Conservation (phyloP, 1,140 invertebrate genomes). For the Drosophila subpulchrella region DNA sequence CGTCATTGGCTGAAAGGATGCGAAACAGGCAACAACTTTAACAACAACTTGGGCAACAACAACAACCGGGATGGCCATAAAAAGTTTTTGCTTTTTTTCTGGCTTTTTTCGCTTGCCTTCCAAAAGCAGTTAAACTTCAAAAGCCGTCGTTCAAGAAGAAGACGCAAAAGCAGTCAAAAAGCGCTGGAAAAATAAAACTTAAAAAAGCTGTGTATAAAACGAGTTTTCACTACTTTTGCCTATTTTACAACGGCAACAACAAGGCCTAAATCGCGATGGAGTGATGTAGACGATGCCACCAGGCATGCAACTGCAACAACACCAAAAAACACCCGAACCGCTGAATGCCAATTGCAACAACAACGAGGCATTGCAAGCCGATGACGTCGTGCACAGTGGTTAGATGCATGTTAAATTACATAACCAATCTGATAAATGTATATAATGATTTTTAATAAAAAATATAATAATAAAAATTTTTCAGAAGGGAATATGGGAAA, state of each 20-base stretch:
- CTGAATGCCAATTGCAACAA: slow-evolving; percentile 16
- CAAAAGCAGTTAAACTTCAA: slow-evolving; percentile 81
- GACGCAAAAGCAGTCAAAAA: slow-evolving; percentile 11
- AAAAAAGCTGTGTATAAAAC: slow-evolving; percentile 54
- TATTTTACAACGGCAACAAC: slow-evolving; percentile 66
- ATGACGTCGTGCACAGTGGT: slow-evolving; percentile 70
- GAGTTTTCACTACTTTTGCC: slow-evolving; percentile 81
- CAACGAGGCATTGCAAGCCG: slow-evolving; percentile 33
- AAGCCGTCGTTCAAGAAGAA: slow-evolving; percentile 48
- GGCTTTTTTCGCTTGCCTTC: slow-evolving; percentile 45
- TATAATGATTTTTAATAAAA: not conserved
- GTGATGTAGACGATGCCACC: slow-evolving; percentile 29
- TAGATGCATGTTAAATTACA: not conserved
- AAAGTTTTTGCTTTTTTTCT: slow-evolving; percentile 25
- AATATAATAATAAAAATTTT: too few species aligned
- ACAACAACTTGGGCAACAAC: slow-evolving; percentile 27
- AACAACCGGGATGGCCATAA: slow-evolving; percentile 47
- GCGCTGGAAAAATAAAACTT: slow-evolving; percentile 2
- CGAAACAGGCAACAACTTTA: slow-evolving; percentile 41
- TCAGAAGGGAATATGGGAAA: too few species aligned
- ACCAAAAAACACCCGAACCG: slow-evolving; percentile 1
- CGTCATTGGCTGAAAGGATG: slow-evolving; percentile 68
- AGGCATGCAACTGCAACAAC: slow-evolving; percentile 49
- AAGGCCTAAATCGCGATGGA: slow-evolving; percentile 38
- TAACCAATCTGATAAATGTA: not conserved